Evolutionary conservation across 2,888 invertebrate species (phyloP).

Genomic region (Orthosia cruda): DNA sequence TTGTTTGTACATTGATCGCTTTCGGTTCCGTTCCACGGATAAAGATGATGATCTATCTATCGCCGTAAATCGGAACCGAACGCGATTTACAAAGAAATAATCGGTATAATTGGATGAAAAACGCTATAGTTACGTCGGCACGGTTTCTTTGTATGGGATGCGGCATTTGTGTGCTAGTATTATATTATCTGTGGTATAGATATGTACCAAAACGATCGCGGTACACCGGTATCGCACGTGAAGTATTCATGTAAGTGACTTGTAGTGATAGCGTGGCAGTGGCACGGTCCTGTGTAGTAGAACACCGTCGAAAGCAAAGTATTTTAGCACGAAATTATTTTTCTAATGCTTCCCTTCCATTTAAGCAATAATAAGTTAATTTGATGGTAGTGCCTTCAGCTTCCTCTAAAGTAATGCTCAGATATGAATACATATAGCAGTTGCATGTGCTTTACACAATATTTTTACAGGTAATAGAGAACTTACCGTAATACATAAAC

Average conservation of each 20-base stretch:
- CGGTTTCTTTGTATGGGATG: too few species aligned
- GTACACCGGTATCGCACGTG: slow-evolving; percentile 59
- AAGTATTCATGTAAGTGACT: slow-evolving; percentile 76
- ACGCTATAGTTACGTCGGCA: too few species aligned
- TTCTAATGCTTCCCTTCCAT: slow-evolving; percentile 89
- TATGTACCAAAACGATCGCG: slow-evolving; percentile 70
- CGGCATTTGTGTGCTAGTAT: too few species aligned
- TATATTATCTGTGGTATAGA: slow-evolving; percentile 32
- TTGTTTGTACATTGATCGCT: too few species aligned
- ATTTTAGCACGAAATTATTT: slow-evolving; percentile 88
- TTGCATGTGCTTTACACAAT: slow-evolving; percentile 90
- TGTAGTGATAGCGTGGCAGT: slow-evolving; percentile 82
- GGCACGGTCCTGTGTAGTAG: slow-evolving; percentile 80
- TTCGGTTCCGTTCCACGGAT: too few species aligned
- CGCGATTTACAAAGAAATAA: too few species aligned
- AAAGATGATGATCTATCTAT: too few species aligned
- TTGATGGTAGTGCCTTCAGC: slow-evolving; percentile 91
- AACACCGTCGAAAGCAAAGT: slow-evolving; percentile 84
- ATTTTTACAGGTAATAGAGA: slow-evolving; percentile 90
- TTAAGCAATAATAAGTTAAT: slow-evolving; percentile 87
- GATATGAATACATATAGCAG: slow-evolving; percentile 84
- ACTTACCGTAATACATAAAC: slow-evolving; percentile 89
- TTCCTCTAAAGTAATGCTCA: slow-evolving; percentile 85
- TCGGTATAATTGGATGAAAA: too few species aligned
- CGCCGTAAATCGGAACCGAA: too few species aligned